phyloP scores from a whole-genome alignment of 2,113 vertebrate genomes.

The Conger conger region DNA sequence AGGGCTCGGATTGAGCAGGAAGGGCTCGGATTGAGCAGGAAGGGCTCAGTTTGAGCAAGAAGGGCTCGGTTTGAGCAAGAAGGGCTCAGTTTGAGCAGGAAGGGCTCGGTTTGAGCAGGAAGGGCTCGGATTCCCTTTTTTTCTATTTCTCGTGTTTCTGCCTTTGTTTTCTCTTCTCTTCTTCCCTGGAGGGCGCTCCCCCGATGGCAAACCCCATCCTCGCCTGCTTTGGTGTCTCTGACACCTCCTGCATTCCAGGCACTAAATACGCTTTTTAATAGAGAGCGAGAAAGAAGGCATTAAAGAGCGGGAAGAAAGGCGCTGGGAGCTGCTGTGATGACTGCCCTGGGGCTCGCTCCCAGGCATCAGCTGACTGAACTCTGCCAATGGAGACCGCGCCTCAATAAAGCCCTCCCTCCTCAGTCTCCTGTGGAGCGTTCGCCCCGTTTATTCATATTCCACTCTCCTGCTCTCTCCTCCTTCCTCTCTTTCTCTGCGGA shows the following conservation, averaged over 20 bases:
- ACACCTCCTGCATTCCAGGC: background rate
- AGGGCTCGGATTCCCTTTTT: background rate
- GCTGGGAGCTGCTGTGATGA: constrained; percentile 20
- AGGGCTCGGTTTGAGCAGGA: background rate
- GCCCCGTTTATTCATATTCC: constrained; percentile 8
- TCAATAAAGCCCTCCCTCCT: background rate
- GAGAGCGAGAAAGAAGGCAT: background rate
- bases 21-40: background rate
- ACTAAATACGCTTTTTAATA: background rate
- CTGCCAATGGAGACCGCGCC: background rate
- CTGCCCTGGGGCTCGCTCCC: constrained; percentile 27
- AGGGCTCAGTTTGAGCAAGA: background rate
- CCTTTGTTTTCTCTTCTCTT: background rate
- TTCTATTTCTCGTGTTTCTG: background rate
- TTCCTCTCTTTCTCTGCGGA: background rate
- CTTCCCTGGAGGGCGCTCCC: background rate
- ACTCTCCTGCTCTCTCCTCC: constrained; percentile 41
- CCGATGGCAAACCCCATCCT: background rate
- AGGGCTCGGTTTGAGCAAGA: background rate
- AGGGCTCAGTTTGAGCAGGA: background rate
- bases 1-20: background rate
- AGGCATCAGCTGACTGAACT: constrained; percentile 33
- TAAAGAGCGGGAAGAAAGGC: background rate
- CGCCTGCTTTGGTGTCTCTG: background rate
- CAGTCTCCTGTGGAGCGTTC: background rate